Evolutionary conservation across 2,797 vertebrate species (phyloP).

Genomic region (Threskiornis aethiopicus): DNA sequence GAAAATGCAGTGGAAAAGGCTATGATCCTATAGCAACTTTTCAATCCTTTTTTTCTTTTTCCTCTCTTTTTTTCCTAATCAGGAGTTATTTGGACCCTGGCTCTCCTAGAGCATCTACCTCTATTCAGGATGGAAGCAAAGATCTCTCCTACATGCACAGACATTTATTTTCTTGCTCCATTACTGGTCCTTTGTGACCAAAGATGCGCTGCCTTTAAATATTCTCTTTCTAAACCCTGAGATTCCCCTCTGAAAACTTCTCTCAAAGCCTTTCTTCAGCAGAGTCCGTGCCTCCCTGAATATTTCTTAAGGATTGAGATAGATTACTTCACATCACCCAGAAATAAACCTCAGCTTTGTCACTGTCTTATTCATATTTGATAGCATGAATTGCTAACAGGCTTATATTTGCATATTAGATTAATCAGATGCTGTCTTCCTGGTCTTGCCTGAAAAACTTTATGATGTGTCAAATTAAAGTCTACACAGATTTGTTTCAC

Average conservation of each 20-base stretch:
- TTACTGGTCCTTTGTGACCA: not conserved
- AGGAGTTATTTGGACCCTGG: not conserved
- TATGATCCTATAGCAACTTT: not conserved
- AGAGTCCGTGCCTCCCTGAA: not conserved
- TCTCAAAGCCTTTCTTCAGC: not conserved
- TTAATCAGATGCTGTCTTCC: conserved; percentile 5
- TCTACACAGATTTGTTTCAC: not conserved
- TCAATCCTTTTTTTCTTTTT: not conserved
- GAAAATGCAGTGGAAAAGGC: not conserved
- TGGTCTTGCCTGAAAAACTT: not conserved
- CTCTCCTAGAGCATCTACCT: not conserved
- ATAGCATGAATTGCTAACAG: not conserved
- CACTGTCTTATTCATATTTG: not conserved
- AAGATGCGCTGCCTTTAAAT: not conserved
- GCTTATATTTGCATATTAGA: not conserved
- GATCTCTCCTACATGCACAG: not conserved
- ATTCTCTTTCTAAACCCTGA: not conserved
- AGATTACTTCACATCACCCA: not conserved
- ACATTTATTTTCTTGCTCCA: not conserved
- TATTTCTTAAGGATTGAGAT: not conserved
- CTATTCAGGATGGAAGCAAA: not conserved
- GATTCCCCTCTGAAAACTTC: not conserved
- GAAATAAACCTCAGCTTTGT: not conserved
- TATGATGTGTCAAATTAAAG: not conserved
- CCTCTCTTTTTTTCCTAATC: not conserved